A percentile compares a stretch with the other conserved stretches of the same genome.
These are phyloP conservation scores for Drosophila lini DNA, from an alignment of 1,140 invertebrate genomes.

Conservation along the genomic window DNA sequence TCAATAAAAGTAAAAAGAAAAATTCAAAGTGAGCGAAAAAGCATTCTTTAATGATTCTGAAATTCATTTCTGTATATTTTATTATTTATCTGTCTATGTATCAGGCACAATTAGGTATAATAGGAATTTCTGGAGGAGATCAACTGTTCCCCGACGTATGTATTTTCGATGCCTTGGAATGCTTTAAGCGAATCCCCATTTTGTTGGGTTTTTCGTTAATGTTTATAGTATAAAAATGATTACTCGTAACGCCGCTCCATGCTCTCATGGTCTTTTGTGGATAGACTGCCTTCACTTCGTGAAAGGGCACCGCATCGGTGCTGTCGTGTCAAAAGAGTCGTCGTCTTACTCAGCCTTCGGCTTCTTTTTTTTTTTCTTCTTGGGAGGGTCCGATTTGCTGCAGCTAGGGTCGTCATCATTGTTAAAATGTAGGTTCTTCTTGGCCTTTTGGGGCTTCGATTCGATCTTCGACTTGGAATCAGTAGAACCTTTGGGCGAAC, in stretches of 20 bases:
- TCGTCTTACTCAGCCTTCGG: too few relatives aligned
- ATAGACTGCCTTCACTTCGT: background rate
- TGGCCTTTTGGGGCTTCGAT: too few relatives aligned
- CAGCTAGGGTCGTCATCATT: too few relatives aligned
- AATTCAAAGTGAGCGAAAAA: too few relatives aligned
- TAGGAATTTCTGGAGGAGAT: background rate
- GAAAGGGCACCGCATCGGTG: background rate
- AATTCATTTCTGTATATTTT: background rate
- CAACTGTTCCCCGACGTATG: too few relatives aligned
- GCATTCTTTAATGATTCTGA: background rate
- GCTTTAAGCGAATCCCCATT: background rate
- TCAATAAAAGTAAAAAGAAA: constrained; percentile 8
- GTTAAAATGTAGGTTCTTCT: too few relatives aligned
- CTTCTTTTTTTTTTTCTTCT: too few relatives aligned
- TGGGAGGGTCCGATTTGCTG: too few relatives aligned
- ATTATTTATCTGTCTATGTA: background rate
- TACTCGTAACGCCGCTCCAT: background rate
- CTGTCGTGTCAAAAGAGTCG: rapidly evolving
- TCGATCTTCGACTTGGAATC: too few relatives aligned
- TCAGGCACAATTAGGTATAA: background rate
- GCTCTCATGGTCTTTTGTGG: background rate
- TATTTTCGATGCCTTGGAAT: too few relatives aligned
- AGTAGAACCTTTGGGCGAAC: too few relatives aligned
- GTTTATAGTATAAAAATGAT: background rate
- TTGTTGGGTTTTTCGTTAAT: background rate